phyloP scores from a whole-genome alignment of 2,888 invertebrate species.

The Magallana nippona region DNA sequence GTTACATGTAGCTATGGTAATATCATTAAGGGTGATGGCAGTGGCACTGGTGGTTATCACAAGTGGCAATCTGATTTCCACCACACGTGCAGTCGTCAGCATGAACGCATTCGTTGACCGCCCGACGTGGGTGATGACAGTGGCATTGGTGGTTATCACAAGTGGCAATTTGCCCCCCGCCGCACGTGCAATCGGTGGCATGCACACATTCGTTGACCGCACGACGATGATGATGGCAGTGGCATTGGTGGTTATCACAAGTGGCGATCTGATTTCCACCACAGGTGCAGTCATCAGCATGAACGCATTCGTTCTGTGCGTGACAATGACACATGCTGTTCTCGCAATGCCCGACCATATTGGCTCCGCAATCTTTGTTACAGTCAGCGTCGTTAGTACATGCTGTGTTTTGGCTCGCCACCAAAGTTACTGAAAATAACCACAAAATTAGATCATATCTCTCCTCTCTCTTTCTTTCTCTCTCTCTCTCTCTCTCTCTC shows the following conservation, averaged over 20 bases:
- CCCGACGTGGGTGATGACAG: not conserved
- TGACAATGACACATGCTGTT: not conserved
- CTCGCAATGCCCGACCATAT: not conserved
- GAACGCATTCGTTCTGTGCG: not conserved
- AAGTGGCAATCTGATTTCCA: not conserved
- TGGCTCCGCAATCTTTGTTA: not conserved
- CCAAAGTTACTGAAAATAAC: not conserved
- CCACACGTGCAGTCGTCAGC: not conserved
- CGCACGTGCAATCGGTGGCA: not conserved
- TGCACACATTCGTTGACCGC: not conserved
- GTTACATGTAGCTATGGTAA: too few species aligned
- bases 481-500: too few species aligned
- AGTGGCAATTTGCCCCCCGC: not conserved
- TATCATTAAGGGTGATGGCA: not conserved
- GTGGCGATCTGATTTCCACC: not conserved
- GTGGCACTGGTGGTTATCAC: not conserved
- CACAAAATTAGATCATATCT: not conserved
- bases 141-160: constrained; percentile 9
- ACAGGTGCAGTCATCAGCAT: not conserved
- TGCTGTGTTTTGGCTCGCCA: not conserved
- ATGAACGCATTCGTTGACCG: not conserved
- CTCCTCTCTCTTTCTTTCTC: too few species aligned
- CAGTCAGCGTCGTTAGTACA: not conserved
- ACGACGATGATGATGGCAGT: constrained; percentile 2
- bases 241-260: constrained; percentile 2